These are phyloP conservation scores for Hydrochoerus hydrochaeris DNA, from an alignment of 2,113 vertebrate genomes.

Conservation along the genomic window DNA sequence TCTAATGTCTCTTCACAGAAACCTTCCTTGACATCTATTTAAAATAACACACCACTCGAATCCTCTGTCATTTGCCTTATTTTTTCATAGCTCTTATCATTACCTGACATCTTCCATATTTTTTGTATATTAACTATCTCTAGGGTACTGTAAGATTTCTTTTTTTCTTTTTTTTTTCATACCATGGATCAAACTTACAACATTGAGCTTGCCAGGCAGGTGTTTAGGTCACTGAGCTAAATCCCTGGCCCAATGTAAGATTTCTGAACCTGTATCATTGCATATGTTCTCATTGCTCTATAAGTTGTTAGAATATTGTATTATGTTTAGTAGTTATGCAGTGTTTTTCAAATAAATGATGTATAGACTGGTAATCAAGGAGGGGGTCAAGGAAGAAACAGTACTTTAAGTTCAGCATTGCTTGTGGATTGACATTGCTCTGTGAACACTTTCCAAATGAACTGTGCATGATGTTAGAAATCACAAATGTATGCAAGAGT, in stretches of 20 bases:
- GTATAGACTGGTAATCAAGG: neutral
- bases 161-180: no score
- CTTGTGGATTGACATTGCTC: neutral
- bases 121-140: constrained; percentile 9
- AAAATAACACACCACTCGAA: neutral
- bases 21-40: neutral
- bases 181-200: no score
- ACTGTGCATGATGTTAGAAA: neutral
- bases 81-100: neutral
- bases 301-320: neutral
- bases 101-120: neutral
- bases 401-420: neutral
- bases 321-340: neutral
- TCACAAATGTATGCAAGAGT: neutral
- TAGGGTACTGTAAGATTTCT: no score
- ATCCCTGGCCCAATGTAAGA: neutral
- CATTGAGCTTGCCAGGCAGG: no score
- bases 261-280: neutral
- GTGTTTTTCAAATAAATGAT: neutral
- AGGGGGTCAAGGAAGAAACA: neutral
- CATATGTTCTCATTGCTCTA: neutral
- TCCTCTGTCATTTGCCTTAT: neutral
- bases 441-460: neutral
- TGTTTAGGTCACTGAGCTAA: no score
- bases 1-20: neutral